A percentile compares a stretch with the other conserved stretches of the same genome.
These are phyloP conservation scores for Harpegnathos saltator DNA, from an alignment of 1,140 invertebrate species.

Conservation along the genomic window DNA sequence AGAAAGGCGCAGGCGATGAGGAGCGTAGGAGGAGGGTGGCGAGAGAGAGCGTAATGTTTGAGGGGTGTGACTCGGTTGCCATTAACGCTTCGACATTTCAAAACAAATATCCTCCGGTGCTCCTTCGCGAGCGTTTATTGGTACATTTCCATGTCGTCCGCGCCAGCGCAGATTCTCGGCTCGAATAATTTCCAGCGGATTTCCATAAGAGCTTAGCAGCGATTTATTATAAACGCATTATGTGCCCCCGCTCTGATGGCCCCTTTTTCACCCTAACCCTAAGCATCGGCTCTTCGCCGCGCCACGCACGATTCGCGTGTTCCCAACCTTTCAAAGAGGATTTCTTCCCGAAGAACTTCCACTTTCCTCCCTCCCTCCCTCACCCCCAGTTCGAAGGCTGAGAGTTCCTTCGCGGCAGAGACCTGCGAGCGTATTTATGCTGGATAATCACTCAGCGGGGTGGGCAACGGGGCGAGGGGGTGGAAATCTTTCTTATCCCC, in stretches of 20 bases:
- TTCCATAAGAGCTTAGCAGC: conserved; percentile 55
- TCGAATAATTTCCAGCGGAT: conserved; percentile 62
- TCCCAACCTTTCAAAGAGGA: conserved; percentile 53
- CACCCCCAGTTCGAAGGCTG: too few species aligned
- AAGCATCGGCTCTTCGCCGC: conserved; percentile 18
- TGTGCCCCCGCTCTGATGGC: conserved; percentile 52
- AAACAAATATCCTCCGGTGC: conserved; percentile 53
- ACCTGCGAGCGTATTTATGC: conserved; percentile 49
- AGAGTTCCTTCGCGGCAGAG: conserved; percentile 50
- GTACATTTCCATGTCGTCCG: conserved; percentile 10
- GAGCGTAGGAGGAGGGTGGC: neutral
- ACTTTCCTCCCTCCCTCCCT: too few species aligned
- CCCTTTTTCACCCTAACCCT: conserved; percentile 47
- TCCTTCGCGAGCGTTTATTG: conserved; percentile 4
- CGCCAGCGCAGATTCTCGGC: conserved; percentile 26
- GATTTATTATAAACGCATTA: conserved; percentile 73
- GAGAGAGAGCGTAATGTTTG: conserved; percentile 12
- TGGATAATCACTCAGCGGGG: conserved; percentile 53
- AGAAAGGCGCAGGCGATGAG: neutral
- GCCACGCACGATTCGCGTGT: conserved; percentile 34
- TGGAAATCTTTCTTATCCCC: conserved; percentile 3
- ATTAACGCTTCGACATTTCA: conserved; percentile 39
- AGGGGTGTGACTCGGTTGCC: conserved; percentile 22
- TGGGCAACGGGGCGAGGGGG: too few species aligned
- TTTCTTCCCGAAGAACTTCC: conserved; percentile 54